Percentiles rank a stretch among this genome's conserved stretches.
Conservation (phyloP, 2,888 invertebrate species). For the Daptonema setosum region DNA sequence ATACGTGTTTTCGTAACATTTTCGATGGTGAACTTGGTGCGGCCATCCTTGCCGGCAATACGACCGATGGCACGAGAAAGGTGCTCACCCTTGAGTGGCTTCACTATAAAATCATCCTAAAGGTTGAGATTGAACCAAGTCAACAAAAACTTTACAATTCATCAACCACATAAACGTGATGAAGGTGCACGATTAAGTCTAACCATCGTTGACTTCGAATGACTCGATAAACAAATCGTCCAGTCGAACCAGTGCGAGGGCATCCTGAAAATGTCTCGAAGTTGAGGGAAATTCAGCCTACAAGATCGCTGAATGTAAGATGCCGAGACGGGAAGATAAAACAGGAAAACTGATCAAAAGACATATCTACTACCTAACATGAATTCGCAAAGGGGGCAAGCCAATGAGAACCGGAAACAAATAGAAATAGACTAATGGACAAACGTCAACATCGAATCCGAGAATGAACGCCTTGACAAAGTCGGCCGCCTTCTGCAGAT, state of each 20-base stretch:
- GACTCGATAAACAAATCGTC: conserved; percentile 91
- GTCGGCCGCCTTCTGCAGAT: conserved; percentile 88
- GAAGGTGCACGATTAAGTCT: conserved; percentile 2
- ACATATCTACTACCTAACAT: too few relatives aligned
- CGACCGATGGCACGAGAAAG: conserved; percentile 85
- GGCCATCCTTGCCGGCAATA: conserved; percentile 65
- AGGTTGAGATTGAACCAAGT: too few relatives aligned
- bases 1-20: conserved; percentile 95
- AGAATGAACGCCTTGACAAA: conserved; percentile 86
- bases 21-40: conserved; percentile 93
- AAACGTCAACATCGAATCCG: conserved; percentile 72
- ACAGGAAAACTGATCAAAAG: too few relatives aligned
- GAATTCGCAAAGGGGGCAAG: not conserved
- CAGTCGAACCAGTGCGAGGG: conserved; percentile 68
- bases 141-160: too few relatives aligned
- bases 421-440: not conserved
- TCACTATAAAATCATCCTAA: conserved; percentile 39
- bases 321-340: too few relatives aligned
- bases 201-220: conserved; percentile 72
- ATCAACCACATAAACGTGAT: too few relatives aligned
- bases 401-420: not conserved
- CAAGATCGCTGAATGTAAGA: too few relatives aligned
- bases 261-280: conserved; percentile 40
- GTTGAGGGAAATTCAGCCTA: too few relatives aligned
- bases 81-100: conserved; percentile 80